Base-by-base conservation (phyloP, 2,797 vertebrate genomes). In the Bovichtus diacanthus region DNA sequence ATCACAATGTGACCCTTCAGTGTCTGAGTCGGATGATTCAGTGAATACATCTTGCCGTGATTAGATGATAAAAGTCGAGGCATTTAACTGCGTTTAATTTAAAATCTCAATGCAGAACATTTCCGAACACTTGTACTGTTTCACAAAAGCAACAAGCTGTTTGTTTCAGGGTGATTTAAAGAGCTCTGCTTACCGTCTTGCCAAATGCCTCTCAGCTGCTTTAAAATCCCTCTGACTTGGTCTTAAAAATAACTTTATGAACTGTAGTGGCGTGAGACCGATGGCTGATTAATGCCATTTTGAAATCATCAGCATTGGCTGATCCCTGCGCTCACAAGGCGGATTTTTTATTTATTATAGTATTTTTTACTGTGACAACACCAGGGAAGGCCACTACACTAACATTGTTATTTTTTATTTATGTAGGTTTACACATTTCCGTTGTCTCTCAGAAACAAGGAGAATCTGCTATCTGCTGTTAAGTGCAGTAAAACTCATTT, bases 1-100 rank as follows among this genome's bases (percentile, higher is more conserved):
- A 84, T 74, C 73, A 80, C 63, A 75, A 41, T 64, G 56, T 39
- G 67, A 78, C 78, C 73, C 71, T 50, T 78, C 29, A 16, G n/a
- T 46, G 7, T 56, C 15, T 19, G 15, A 74, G 36, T 56, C 3
- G 38, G n/a, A 34, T 34, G 31, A 34, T 8, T 78, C 38, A 53
- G 39, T 66, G 12, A 18, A 39, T 46, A n/a, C 9, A 34, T 55
- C 13, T 43, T 4, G n/a, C n/a, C 63, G 56, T 43, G 61, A 83
- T 78, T 66, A 54, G 69, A 67, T 64, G 38, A 69, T 61, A 29
- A 19, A 75, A 64, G 31, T 67, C 19, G 5, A 41, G 13, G 16
- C 68, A 7, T 67, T 67, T 6, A 66, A 67, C 5, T 34, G 39
- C 15, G 12, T 51, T 66, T 31, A 47, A 8, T 64, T 50, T 5